Percentiles rank a stretch among this genome's conserved stretches.
Evolutionary conservation across 2,888 invertebrate genomes (phyloP).

Genomic region (Aspidiotus rigidus): DNA sequence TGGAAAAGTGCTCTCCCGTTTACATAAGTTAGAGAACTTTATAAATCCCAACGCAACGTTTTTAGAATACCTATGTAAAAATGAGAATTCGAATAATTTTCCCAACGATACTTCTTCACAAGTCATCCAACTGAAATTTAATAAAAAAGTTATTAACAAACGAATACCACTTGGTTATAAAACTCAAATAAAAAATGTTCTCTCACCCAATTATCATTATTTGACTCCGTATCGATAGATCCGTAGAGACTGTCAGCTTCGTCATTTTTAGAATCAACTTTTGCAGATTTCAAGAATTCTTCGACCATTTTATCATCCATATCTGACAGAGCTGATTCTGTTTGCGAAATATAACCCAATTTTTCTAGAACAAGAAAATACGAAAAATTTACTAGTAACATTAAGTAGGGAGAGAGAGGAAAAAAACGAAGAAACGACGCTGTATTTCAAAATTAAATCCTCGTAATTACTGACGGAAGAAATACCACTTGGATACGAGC

Average conservation of each 20-base stretch:
- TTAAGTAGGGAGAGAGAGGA: not conserved
- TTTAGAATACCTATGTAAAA: too few relatives aligned
- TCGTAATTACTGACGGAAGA: too few relatives aligned
- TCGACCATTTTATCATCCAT: not conserved
- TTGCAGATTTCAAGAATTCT: constrained; percentile 9
- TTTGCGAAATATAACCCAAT: constrained; percentile 16
- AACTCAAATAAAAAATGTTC: not conserved
- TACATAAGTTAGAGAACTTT: too few relatives aligned
- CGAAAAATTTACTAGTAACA: not conserved
- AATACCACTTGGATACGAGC: too few relatives aligned
- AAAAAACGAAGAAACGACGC: not conserved
- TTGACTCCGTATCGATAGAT: not conserved
- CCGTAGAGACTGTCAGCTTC: constrained; percentile 15
- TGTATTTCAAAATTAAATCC: too few relatives aligned
- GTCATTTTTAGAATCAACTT: not conserved
- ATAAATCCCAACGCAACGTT: too few relatives aligned
- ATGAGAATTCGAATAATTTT: too few relatives aligned
- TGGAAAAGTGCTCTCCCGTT: too few relatives aligned
- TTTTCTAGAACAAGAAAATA: constrained; percentile 12
- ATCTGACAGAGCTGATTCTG: constrained; percentile 11
- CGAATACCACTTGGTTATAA: not conserved
- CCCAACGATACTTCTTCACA: not conserved
- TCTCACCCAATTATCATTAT: not conserved
- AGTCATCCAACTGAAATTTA: constrained; percentile 19
- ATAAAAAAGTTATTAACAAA: not conserved